phyloP scores from a whole-genome alignment of 2,888 invertebrate genomes.

The Spisula solida region DNA sequence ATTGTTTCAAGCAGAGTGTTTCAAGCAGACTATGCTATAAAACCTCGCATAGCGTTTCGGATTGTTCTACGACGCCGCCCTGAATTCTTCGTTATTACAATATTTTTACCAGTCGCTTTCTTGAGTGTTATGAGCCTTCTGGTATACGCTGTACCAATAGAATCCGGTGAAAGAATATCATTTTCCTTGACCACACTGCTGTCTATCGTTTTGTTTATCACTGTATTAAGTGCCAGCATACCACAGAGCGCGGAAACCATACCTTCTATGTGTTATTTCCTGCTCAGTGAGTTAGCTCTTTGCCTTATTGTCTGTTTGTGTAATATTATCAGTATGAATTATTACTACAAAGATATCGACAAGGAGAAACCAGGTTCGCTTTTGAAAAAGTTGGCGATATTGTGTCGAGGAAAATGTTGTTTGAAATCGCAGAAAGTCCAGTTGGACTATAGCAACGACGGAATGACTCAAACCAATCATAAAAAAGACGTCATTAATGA shows the following conservation, averaged over 20 bases:
- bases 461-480: background rate
- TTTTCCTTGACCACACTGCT: conserved; percentile 51
- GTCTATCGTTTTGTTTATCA: conserved; percentile 47
- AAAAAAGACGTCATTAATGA: background rate
- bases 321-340: conserved; percentile 16
- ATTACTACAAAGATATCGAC: conserved; percentile 19
- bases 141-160: conserved; percentile 42
- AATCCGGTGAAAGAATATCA: conserved; percentile 54
- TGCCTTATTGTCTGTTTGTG: conserved; percentile 39
- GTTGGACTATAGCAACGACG: background rate
- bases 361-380: background rate
- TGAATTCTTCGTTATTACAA: conserved; percentile 39
- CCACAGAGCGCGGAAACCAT: conserved; percentile 46
- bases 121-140: conserved; percentile 47
- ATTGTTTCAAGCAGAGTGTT: background rate
- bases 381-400: background rate
- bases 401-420: background rate
- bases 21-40: background rate
- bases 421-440: background rate
- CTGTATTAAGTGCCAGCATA: conserved; percentile 30
- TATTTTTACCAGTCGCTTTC: conserved; percentile 41
- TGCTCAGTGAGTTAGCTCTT: conserved; percentile 27
- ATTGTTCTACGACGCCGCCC: conserved; percentile 39
- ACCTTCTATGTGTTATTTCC: conserved; percentile 48
- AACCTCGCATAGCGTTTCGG: conserved; percentile 23